phyloP scores from a whole-genome alignment of 92 coral and sea anemone genomes.

The Blastomussa wellsi region DNA sequence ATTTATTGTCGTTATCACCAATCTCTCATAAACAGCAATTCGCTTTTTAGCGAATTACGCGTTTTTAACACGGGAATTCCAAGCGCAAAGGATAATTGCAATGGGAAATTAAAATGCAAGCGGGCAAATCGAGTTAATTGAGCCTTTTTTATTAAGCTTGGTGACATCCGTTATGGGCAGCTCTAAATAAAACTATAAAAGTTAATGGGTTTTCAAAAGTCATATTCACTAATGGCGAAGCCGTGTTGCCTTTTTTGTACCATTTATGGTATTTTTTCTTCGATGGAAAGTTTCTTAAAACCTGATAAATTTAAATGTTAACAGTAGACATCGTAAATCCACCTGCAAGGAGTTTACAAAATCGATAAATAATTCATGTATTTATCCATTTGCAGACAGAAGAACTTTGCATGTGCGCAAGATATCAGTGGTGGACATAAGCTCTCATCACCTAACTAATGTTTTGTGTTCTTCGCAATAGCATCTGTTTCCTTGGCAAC shows the following conservation, averaged over 20 bases:
- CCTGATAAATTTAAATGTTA: conserved; percentile 16
- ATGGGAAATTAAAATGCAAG: background rate
- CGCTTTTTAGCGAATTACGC: background rate
- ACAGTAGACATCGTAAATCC: background rate
- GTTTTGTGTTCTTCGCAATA: background rate
- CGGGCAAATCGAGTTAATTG: conserved; percentile 1
- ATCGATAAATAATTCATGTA: conserved; percentile 30
- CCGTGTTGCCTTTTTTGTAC: background rate
- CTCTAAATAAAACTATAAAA: background rate
- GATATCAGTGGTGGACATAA: conserved; percentile 10
- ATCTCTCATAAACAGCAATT: background rate
- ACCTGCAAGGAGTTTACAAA: conserved; percentile 24
- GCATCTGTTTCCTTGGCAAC: conserved; percentile 27
- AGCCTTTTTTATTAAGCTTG: background rate
- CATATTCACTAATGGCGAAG: background rate
- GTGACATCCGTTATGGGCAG: background rate
- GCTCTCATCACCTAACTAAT: background rate
- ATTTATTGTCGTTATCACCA: background rate
- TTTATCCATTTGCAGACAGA: background rate
- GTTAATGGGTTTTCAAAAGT: background rate
- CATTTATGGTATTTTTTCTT: background rate
- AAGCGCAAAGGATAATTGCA: background rate
- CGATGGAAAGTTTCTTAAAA: background rate
- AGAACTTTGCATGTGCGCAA: background rate
- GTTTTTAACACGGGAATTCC: no score